Evolutionary conservation across 2,113 vertebrate species (phyloP), one percentile per base, ranked within the genome.

Genomic region (Gavia stellata): DNA sequence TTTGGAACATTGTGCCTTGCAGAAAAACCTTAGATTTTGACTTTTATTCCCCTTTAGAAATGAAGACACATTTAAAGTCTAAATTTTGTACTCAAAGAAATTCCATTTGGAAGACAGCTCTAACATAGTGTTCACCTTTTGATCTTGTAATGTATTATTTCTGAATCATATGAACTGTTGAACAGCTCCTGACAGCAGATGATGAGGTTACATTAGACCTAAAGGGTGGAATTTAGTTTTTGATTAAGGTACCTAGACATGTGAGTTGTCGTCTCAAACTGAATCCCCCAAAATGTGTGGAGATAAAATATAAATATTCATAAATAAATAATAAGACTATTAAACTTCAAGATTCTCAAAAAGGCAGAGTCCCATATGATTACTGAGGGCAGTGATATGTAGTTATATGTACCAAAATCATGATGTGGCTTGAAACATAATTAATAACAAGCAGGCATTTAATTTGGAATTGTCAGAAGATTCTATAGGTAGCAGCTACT

Each of bases 91-190:
- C 17, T 4, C 49, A 92, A 95, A 96, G 52, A 94, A 94, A 40
- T 89, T 96, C 81, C 44, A 91, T 86, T 96, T 96, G 61, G 86
- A 92, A 96, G 88, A 81, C 40, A 96, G 61, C 86, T 95, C 81
- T 92, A 87, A 81, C 45, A 91, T 5, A 68, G 33, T 38, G 33
- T 94, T 96, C 97, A 97, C 92, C 96, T 97, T 95, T 93, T 96
- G 97, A 97, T 97, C 92, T 95, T 92, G 55, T 96, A 96, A 97
- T 95, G 86, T 94, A 95, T 97, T 98, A 95, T 97, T 98, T 96
- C 95, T 96, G 96, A 97, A 77, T 97, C 85, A 79, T 92, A 92
- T 94, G 96, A 97, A 93, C 92, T 56, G 92, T 93, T 96, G 96
- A 97, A 94, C 95, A 96, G 91, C 93, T 97, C 65, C 79, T 97